Evolutionary conservation across 1,140 invertebrate genomes (phyloP).

Genomic region (Coptotermes formosanus): DNA sequence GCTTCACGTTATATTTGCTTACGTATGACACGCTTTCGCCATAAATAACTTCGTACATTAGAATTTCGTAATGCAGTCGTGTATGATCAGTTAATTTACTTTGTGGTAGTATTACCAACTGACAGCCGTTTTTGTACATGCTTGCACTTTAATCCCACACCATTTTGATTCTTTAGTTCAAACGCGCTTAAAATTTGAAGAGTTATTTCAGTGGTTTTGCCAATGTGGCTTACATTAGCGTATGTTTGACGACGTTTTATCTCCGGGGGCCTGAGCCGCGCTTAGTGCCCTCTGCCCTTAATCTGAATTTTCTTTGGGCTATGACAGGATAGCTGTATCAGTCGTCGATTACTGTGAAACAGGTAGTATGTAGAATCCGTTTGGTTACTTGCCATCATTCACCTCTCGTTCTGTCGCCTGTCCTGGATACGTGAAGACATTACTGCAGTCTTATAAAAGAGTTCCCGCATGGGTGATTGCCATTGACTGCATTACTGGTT

Average conservation of each 20-base stretch:
- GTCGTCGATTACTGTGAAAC: neutral
- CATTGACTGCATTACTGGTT: neutral
- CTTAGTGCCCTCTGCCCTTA: neutral
- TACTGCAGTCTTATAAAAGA: neutral
- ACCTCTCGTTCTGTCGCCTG: neutral
- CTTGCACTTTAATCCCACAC: no score
- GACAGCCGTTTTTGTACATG: no score
- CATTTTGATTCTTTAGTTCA: no score
- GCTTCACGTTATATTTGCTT: no score
- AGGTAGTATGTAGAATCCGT: neutral
- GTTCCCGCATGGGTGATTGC: neutral
- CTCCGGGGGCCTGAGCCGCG: neutral
- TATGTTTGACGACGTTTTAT: neutral
- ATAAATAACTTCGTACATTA: no score
- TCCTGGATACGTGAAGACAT: neutral
- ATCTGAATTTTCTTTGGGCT: neutral
- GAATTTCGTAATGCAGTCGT: no score
- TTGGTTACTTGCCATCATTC: neutral
- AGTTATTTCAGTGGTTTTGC: no score
- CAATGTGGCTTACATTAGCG: neutral
- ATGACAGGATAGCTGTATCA: neutral
- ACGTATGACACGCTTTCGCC: no score
- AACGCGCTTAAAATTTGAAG: no score
- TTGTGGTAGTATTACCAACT: no score
- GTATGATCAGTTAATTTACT: no score